These are phyloP conservation scores for Villa cingulata DNA, from an alignment of 2,888 invertebrate genomes.

Conservation along the genomic window DNA sequence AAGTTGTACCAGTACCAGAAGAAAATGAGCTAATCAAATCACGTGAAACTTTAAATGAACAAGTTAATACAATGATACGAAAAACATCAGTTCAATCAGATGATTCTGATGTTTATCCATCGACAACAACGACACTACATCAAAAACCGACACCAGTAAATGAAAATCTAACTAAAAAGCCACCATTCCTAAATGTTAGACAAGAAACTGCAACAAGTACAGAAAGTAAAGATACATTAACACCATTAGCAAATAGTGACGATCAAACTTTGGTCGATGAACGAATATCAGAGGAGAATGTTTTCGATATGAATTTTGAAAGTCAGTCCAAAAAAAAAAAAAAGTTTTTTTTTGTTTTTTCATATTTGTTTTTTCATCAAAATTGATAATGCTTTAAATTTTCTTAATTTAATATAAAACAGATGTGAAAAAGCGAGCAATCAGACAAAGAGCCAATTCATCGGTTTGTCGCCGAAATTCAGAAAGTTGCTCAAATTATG, in stretches of 20 bases:
- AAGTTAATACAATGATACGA: conserved; percentile 18
- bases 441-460: conserved; percentile 38
- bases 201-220: conserved; percentile 36
- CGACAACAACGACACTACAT: conserved; percentile 14
- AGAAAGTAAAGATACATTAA: conserved; percentile 35
- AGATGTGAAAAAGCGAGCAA: conserved; percentile 32
- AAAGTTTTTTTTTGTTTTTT: neutral
- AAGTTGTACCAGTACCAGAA: conserved; percentile 53
- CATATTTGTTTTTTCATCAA: too few relatives aligned
- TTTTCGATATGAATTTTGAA: conserved; percentile 32
- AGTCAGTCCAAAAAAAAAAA: too few relatives aligned
- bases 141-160: conserved; percentile 32
- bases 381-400: neutral
- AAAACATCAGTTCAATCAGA: conserved; percentile 34
- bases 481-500: conserved; percentile 38
- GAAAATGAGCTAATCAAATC: conserved; percentile 41
- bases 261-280: conserved; percentile 30
- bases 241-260: conserved; percentile 32
- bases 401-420: neutral
- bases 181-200: conserved; percentile 32
- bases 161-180: conserved; percentile 25
- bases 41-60: conserved; percentile 30
- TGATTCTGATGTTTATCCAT: conserved; percentile 32
- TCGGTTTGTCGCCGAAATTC: conserved; percentile 38
- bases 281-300: conserved; percentile 28